These are phyloP conservation scores for Sphinx pinastri DNA, from an alignment of 2,888 invertebrate species.

Conservation along the genomic window DNA sequence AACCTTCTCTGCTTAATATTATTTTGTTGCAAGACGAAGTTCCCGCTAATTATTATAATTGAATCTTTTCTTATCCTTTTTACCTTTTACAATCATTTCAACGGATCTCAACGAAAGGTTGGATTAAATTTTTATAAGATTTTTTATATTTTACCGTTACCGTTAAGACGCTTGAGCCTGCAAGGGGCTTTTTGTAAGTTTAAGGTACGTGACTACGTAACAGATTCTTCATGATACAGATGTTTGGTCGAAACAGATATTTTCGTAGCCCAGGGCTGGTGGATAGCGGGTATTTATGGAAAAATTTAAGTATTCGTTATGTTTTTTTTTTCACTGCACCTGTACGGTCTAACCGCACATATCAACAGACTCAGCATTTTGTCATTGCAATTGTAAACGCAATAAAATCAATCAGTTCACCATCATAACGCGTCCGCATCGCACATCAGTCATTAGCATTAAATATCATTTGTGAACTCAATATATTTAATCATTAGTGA, in stretches of 20 bases:
- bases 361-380: too few relatives aligned
- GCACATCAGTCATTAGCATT: too few relatives aligned
- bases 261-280: not conserved
- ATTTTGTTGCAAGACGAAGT: constrained; percentile 24
- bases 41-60: constrained; percentile 45
- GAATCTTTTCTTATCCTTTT: constrained; percentile 41
- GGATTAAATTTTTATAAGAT: constrained; percentile 29
- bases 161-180: not conserved
- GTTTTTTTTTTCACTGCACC: too few relatives aligned
- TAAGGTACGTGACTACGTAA: not conserved
- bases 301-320: not conserved
- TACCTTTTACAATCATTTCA: constrained; percentile 38
- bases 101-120: constrained; percentile 23
- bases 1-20: constrained; percentile 14
- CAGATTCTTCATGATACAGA: not conserved
- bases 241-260: not conserved
- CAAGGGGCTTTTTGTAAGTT: constrained; percentile 12
- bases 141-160: constrained; percentile 17
- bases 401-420: too few relatives aligned
- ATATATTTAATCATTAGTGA: too few relatives aligned
- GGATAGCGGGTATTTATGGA: not conserved
- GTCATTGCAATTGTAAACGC: too few relatives aligned
- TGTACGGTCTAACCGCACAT: too few relatives aligned
- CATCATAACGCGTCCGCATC: too few relatives aligned
- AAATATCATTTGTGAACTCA: too few relatives aligned